Percentiles rank a stretch among this genome's conserved stretches.
These are phyloP conservation scores for Nylanderia fulva DNA, from an alignment of 1,140 invertebrate species.

Conservation along the genomic window DNA sequence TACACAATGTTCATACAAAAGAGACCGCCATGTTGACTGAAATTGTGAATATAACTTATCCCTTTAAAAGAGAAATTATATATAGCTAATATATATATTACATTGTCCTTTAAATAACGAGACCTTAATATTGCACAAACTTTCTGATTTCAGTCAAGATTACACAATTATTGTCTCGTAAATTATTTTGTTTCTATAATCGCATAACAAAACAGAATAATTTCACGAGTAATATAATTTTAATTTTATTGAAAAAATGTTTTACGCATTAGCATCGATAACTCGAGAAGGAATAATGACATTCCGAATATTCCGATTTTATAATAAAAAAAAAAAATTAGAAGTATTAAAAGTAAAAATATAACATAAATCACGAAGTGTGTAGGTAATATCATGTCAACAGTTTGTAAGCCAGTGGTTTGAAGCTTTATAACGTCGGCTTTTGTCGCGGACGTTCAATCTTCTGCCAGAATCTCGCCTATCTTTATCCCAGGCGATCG, in stretches of 20 bases:
- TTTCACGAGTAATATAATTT: neutral
- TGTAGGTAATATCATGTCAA: neutral
- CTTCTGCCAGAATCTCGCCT: conserved; percentile 1
- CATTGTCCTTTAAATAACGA: neutral
- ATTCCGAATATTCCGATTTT: neutral
- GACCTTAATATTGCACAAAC: neutral
- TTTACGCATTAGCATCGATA: neutral
- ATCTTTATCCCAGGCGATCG: conserved; percentile 44
- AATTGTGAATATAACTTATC: conserved; percentile 10
- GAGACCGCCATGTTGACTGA: neutral
- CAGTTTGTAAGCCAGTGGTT: neutral
- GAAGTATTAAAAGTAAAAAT: neutral
- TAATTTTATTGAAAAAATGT: neutral
- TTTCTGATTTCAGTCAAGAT: neutral
- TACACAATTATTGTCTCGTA: neutral
- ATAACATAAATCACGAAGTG: neutral
- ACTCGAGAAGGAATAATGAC: neutral
- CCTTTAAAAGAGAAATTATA: neutral
- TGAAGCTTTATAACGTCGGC: conserved; percentile 22
- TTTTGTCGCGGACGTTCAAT: conserved; percentile 35
- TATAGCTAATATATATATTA: neutral
- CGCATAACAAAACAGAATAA: neutral
- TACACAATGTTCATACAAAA: conserved; percentile 26
- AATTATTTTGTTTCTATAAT: neutral
- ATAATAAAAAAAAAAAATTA: neutral